phyloP scores from a whole-genome alignment of 2,888 invertebrate species.

The Eupithecia dodoneata region DNA sequence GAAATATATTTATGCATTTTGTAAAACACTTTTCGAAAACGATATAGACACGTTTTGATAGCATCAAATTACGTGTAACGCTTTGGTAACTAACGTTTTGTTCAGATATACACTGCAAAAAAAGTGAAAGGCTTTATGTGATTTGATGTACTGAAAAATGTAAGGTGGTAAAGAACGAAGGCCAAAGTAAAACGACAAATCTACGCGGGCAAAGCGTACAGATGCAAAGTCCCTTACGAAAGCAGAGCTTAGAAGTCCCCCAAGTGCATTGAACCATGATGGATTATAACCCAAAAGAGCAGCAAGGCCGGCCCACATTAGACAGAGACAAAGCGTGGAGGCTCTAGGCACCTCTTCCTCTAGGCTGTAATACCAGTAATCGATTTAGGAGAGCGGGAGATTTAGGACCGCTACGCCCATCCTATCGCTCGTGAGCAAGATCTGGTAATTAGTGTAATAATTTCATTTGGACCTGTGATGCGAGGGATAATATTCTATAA shows the following conservation, averaged over 20 bases:
- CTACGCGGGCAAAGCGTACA: background rate
- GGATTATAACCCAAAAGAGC: conserved; percentile 75
- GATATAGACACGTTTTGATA: background rate
- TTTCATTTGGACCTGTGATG: conserved; percentile 66
- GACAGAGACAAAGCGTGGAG: conserved; percentile 76
- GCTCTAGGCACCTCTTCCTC: conserved; percentile 62
- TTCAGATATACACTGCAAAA: background rate
- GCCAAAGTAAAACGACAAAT: background rate
- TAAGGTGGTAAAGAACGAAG: background rate
- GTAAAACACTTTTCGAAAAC: background rate
- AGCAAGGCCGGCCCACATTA: conserved; percentile 73
- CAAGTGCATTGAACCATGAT: conserved; percentile 75
- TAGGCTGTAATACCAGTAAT: conserved; percentile 71
- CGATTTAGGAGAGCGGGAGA: conserved; percentile 77
- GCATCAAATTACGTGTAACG: background rate
- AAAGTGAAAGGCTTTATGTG: background rate
- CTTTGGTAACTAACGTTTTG: background rate
- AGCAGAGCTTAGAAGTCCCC: conserved; percentile 54
- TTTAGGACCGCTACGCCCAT: conserved; percentile 74
- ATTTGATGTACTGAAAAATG: background rate
- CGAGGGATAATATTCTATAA: background rate
- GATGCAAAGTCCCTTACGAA: conserved; percentile 39
- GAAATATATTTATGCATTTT: conserved; percentile 10
- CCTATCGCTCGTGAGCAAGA: conserved; percentile 70
- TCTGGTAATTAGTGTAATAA: conserved; percentile 81